Conservation (phyloP, 2,888 invertebrate genomes). For the Himalopsyche anomala region DNA sequence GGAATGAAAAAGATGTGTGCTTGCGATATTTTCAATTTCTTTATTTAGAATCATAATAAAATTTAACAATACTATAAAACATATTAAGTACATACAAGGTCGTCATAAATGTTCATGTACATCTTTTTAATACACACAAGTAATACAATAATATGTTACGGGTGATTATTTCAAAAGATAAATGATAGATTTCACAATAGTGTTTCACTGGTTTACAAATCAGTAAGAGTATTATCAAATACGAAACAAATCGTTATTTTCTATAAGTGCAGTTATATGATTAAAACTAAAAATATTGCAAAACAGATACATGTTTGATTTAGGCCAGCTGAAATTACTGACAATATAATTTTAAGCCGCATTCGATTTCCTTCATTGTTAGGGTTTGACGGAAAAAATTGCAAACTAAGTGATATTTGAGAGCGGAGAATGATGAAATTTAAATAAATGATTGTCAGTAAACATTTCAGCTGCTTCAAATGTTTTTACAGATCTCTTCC, state of each 20-base stretch:
- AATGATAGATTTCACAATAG: neutral
- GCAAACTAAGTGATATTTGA: too few species aligned
- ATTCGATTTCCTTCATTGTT: too few species aligned
- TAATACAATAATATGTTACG: slow-evolving; percentile 16
- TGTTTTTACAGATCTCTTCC: too few species aligned
- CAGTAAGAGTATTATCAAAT: neutral
- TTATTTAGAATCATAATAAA: slow-evolving; percentile 29
- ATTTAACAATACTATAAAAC: slow-evolving; percentile 26
- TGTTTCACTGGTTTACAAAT: neutral
- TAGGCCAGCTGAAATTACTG: too few species aligned
- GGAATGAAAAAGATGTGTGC: neutral
- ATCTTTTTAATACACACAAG: slow-evolving; percentile 16
- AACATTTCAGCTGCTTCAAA: too few species aligned
- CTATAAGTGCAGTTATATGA: slow-evolving; percentile 5
- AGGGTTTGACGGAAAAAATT: too few species aligned
- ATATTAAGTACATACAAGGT: slow-evolving; percentile 34
- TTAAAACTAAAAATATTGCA: neutral
- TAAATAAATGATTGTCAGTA: too few species aligned
- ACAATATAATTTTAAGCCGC: too few species aligned
- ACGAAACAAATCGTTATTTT: neutral
- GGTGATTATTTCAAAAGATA: neutral
- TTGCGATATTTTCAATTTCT: slow-evolving; percentile 34
- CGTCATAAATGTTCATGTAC: slow-evolving; percentile 13
- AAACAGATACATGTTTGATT: neutral
- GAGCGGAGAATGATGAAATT: too few species aligned